Base-by-base conservation (phyloP, 2,888 invertebrate genomes). In the Hemistola chrysoprasaria region DNA sequence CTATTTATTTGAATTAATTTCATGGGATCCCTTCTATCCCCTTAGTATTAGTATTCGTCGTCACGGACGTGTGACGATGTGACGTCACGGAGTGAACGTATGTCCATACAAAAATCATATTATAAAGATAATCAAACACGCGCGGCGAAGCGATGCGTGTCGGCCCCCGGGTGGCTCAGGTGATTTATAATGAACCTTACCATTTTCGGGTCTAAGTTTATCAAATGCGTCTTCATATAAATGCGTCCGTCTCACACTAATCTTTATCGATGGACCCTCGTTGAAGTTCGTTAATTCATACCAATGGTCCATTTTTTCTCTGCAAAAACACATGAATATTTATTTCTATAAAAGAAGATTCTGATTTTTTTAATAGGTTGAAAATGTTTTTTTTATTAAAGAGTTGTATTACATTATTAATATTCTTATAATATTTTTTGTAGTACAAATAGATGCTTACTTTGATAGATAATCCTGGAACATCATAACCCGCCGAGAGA, bases 191-290 rank as follows among this genome's bases (percentile, higher is more conserved):
- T n/a, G n/a, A n/a, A n/a, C n/a, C 81, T 75, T 81, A 96, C 96
- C 96, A 87, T 97, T 98, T 61, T 95, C 95, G 1, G 92, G 92
- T 1, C 97, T 95, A 2, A 99, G 90, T 77, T 97, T 97, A 35
- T 98, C 97, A 71, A 97, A 98, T 0, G 99, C 97, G 81, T 99
- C 99, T 84, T 99, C 99, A 74, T 99, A 99, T n/a, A 99, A 90
- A 84, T 97, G 97, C 53, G 95, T 95, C 39, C 99, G 90, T 41
- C 97, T 87, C 4, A 97, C 94, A 20, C 93, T 93, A 22, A 97
- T 91, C 57, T 92, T 91, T 53, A 95, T 94, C 25, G 92, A 90
- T 0, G 95, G 94, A 0, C 95, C 95, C 57, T 93, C 93, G 57
- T 94, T 90, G 66, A 95, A 95, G 47, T 93, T 92, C 7, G 93